Base-by-base conservation (phyloP, 2,113 vertebrate species). In the Cyanoliseus patagonus region DNA sequence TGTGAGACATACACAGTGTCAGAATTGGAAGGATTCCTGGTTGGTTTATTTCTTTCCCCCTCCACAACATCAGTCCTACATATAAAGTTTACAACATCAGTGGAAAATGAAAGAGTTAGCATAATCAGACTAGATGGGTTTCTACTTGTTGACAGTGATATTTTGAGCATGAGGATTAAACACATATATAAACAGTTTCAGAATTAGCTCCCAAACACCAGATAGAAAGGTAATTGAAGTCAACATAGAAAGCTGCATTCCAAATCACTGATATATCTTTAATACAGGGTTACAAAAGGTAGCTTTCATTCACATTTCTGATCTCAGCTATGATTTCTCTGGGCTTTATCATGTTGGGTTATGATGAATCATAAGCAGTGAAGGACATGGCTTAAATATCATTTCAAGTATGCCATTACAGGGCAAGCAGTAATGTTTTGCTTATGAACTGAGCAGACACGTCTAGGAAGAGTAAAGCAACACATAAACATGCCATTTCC, bases 41-140 rank as follows among this genome's bases (percentile, higher is more conserved):
- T 2, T 10, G 37, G 59, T 41, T 68, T 12, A 12, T 28, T n/a
- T 27, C 6, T 13, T 3, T 1, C 1, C 1, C 24, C 7, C 13
- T 1, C 3, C 5, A 1, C 11, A 4, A 27, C 23, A n/a, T 27
- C 41, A 24, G 5, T 44, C 53, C 28, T 49, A 28, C 37, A 17
- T 46, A 24, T 59, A 3, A 62, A 85, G 31, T 68, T 67, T 24
- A 35, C n/a, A 44, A 20, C 37, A 30, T 20, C 46, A 68, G 35
- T 46, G 37, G 41, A 44, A 93, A 69, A 83, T 7, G 2, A 30
- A 47, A 35, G n/a, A 72, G 2, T 24, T 73, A 61, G 9, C 17
- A 39, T 53, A 31, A 63, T 28, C 66, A 76, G 41, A 23, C 4
- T 47, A 39, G 33, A 39, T 6, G 11, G 39, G 14, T 8, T 78